Base-by-base conservation (phyloP, 1,140 invertebrate species). In the Laupala kohalensis region DNA sequence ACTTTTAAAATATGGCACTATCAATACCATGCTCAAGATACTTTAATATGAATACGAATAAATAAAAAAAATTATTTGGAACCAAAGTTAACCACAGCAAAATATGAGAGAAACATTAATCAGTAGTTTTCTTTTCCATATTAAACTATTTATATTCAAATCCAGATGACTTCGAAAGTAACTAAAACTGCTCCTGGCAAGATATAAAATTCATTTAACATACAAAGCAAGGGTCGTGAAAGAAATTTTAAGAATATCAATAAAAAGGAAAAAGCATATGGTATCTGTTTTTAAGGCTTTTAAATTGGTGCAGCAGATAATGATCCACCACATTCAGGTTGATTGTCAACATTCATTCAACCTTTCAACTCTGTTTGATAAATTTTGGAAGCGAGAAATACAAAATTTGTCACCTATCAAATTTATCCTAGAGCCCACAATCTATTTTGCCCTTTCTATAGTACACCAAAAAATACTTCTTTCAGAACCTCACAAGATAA, bases 1-100 rank as follows among this genome's bases (percentile, higher is more conserved):
- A 68, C 67, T 29, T 68, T 23, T 29, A 29, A 27, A 68, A 53
- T 68, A 68, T 68, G 67, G 67, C 67, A 68, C 67, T 68, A 29
- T 68, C 66, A 25, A 68, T 68, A 68, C 67, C 67, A 68, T 68
- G 67, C 24, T 68, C 28, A 68, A 29, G 24, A 68, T 23, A 2
- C 25, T 68, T 29, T n/a, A n/a, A 23, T 29, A 12, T 68, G 25
- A 28, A 28, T 29, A 68, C 29, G 9, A 29, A 29, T 3, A 53
- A 53, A 53, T 13, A 53, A 9, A 68, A 12, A 15, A 28, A 27
- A 19, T n/a, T 67, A 26, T 25, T 68, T 27, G 13, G 12, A 23
- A 37, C 29, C 28, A 27, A 24, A 28, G 67, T 29, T 29, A 12
- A 27, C 67, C 25, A 13, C 19, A 68, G n/a, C 23, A 24, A 65